Evolutionary conservation across 2,888 invertebrate species (phyloP).

Genomic region (Notocelia uddmanniana): DNA sequence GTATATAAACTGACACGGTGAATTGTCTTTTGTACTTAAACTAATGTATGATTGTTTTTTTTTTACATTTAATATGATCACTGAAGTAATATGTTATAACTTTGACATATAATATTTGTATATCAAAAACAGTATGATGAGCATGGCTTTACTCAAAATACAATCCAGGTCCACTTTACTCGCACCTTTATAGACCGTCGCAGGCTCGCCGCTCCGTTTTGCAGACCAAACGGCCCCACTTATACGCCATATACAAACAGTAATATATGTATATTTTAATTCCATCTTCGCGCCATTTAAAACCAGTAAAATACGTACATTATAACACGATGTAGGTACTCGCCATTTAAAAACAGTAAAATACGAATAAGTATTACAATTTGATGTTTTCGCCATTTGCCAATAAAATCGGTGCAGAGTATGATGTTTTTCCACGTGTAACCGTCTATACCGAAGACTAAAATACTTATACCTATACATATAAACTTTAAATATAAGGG

Average conservation of each 20-base stretch:
- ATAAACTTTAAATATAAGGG: constrained; percentile 26
- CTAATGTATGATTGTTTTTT: too few relatives aligned
- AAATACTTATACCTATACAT: not conserved
- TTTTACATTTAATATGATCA: too few relatives aligned
- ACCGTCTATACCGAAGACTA: constrained; percentile 9
- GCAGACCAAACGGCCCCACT: constrained; percentile 24
- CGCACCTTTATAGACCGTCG: constrained; percentile 16
- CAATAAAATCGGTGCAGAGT: constrained; percentile 24
- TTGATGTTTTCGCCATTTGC: constrained; percentile 13
- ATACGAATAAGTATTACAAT: constrained; percentile 19
- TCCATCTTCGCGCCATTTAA: constrained; percentile 36
- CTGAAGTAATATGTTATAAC: too few relatives aligned
- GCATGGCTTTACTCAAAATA: too few relatives aligned
- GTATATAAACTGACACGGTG: too few relatives aligned
- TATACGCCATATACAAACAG: constrained; percentile 33
- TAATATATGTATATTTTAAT: constrained; percentile 39
- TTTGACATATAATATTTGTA: too few relatives aligned
- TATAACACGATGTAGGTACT: constrained; percentile 21
- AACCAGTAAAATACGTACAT: constrained; percentile 39
- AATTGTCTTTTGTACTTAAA: too few relatives aligned
- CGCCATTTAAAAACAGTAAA: constrained; percentile 34
- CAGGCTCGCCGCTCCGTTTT: constrained; percentile 13
- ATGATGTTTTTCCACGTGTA: constrained; percentile 10
- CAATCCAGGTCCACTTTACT: constrained; percentile 17
- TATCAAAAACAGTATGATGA: too few relatives aligned